A percentile compares a stretch with the other conserved stretches of the same genome.
These are phyloP conservation scores for Drosophila pegasa DNA, from an alignment of 2,888 invertebrate genomes.

Conservation along the genomic window DNA sequence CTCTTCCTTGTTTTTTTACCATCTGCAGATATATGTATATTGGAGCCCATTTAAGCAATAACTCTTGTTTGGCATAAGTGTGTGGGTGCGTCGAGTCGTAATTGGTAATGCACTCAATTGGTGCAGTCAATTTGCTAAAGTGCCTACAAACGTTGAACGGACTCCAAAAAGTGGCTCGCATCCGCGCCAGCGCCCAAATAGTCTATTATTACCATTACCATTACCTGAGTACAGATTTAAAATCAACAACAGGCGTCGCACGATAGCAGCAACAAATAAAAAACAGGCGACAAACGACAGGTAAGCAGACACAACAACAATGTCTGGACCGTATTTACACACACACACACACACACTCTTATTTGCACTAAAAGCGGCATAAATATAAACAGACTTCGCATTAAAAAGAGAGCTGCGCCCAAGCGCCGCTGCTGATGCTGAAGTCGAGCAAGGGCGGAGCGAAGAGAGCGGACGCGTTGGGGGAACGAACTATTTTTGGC, in stretches of 20 bases:
- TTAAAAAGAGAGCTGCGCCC: conserved; percentile 23
- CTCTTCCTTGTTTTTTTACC: not conserved
- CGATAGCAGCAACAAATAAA: conserved; percentile 20
- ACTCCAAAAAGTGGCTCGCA: conserved; percentile 20
- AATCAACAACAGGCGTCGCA: conserved; percentile 63
- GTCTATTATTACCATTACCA: conserved; percentile 53
- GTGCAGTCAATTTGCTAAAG: conserved; percentile 74
- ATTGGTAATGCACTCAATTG: conserved; percentile 73
- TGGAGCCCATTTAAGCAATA: not conserved
- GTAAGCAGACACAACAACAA: conserved; percentile 45
- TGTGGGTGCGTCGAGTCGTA: conserved; percentile 42
- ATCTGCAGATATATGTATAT: not conserved
- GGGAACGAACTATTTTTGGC: not conserved
- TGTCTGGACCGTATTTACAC: conserved; percentile 55
- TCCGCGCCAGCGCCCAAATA: not conserved
- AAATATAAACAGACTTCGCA: conserved; percentile 61
- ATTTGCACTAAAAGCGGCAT: conserved; percentile 73
- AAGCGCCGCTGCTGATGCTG: conserved; percentile 4
- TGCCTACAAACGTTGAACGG: conserved; percentile 64
- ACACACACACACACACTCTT: conserved; percentile 44
- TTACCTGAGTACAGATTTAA: conserved; percentile 67
- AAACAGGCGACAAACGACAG: conserved; percentile 25
- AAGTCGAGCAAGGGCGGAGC: not conserved
- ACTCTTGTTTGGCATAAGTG: conserved; percentile 33
- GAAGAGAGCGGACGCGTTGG: not conserved